Base-by-base conservation (phyloP, 2,888 invertebrate species). In the Spialia ferax region DNA sequence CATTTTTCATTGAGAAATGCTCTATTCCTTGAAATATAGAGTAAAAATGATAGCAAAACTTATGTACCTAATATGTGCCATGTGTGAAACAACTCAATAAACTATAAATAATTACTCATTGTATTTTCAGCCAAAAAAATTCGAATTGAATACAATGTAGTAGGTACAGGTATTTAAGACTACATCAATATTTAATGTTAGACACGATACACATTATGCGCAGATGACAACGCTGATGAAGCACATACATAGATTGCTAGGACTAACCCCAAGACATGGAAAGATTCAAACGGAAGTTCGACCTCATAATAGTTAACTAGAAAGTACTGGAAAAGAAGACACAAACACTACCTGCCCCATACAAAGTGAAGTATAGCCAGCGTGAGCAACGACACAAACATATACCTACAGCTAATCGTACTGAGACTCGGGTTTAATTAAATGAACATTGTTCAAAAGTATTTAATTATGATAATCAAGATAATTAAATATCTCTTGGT, bases 341-440 rank as follows among this genome's bases (percentile, higher is more conserved):
- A 35, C 35, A 48, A 50, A 35, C 23, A 59, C 22, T 50, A 20
- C 50, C 15, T 38, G 26, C 57, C 50, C 64, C 32, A 20, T 23
- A 32, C 57, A 48, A 42, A 7, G 66, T 54, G 66, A 45, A 29
- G 29, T 29, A 20, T 54, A 66, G 66, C 66, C 65, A 60, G 59
- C 52, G 65, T 66, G 65, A 66, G 60, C 65, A 29, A 66, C 65
- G 65, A 42, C 52, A 66, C 65, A 66, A 59, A 66, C 65, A 66
- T 35, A 54, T 3, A 15, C n/a, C n/a, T n/a, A n/a, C 20, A 52
- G 60, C 38, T 29, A 1, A 59, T 60, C 65, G 52, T 60, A 66
- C 59, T 29, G 65, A 66, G 65, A 60, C 29, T 22, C 54, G 15
- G 45, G 45, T n/a, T n/a, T n/a, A n/a, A n/a, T n/a, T n/a, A n/a